These are phyloP conservation scores for Syngnathus rostellatus DNA, from an alignment of 2,797 vertebrate species.

Conservation along the genomic window DNA sequence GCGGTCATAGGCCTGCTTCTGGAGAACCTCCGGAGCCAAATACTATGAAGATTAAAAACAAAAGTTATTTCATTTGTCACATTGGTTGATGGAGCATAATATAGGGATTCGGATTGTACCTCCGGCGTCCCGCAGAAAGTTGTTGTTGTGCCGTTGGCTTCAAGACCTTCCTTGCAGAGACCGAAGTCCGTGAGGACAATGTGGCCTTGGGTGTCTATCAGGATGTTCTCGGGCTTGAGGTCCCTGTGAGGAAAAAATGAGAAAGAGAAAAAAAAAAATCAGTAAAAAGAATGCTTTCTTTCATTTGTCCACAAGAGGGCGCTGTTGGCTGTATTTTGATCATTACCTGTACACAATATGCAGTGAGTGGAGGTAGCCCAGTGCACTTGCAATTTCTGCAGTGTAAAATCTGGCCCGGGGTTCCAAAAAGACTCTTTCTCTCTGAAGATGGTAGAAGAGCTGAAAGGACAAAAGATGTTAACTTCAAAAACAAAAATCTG, in stretches of 20 bases:
- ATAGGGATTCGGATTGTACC: constrained; percentile 60
- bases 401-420: constrained; percentile 74
- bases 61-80: not conserved
- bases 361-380: constrained; percentile 75
- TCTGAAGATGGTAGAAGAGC: constrained; percentile 79
- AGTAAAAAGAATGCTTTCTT: not conserved
- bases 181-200: constrained; percentile 97
- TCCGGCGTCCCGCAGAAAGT: constrained; percentile 97
- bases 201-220: constrained; percentile 91
- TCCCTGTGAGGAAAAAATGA: constrained; percentile 69
- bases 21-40: constrained; percentile 74
- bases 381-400: constrained; percentile 73
- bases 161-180: constrained; percentile 95
- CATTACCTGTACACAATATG: constrained; percentile 75
- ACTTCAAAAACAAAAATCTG: not conserved
- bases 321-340: not conserved
- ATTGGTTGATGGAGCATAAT: not conserved
- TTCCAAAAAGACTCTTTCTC: constrained; percentile 74
- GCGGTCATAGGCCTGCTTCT: constrained; percentile 76
- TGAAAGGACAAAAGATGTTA: constrained; percentile 23
- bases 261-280: not conserved
- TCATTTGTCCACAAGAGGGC: constrained; percentile 43
- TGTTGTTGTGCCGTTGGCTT: constrained; percentile 83
- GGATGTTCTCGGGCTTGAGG: constrained; percentile 96
- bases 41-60: constrained; percentile 50